phyloP scores from a whole-genome alignment of 2,888 invertebrate genomes.

The Osmoderma eremita region DNA sequence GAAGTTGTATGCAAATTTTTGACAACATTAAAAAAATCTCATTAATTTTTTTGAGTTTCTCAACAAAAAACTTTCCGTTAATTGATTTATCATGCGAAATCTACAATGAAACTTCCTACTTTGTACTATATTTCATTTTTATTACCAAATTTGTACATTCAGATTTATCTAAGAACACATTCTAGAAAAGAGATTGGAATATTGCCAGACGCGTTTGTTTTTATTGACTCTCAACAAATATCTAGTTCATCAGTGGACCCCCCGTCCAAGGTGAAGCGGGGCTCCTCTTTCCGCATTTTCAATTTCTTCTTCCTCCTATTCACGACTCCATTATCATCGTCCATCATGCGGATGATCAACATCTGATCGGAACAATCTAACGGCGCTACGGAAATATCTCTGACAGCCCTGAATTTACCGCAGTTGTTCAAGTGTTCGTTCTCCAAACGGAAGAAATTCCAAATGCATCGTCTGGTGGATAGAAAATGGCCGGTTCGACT shows the following conservation, averaged over 20 bases:
- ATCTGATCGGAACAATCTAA: constrained; percentile 93
- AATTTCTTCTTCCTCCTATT: constrained; percentile 72
- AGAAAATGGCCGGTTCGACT: background rate
- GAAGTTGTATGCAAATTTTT: background rate
- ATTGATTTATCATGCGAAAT: background rate
- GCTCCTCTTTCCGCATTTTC: constrained; percentile 58
- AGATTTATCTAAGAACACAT: constrained; percentile 20
- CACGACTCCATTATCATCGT: constrained; percentile 87
- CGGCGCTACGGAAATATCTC: constrained; percentile 96
- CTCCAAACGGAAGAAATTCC: constrained; percentile 99
- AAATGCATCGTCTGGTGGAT: constrained; percentile 84
- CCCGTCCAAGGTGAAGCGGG: constrained; percentile 57
- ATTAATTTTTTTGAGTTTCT: no score
- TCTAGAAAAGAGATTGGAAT: background rate
- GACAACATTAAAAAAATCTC: background rate
- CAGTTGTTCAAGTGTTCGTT: constrained; percentile 99
- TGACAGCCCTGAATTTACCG: constrained; percentile 97
- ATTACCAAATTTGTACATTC: constrained; percentile 37
- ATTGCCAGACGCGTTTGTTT: background rate
- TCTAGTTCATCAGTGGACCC: constrained; percentile 64
- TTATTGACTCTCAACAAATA: constrained; percentile 3
- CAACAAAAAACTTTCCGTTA: no score
- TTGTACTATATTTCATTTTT: background rate
- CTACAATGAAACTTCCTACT: background rate
- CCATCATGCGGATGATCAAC: constrained; percentile 93